Percentiles rank a stretch among this genome's conserved stretches.
Evolutionary conservation across 2,888 invertebrate species (phyloP).

Genomic region (Eueremaeus valkanovi): DNA sequence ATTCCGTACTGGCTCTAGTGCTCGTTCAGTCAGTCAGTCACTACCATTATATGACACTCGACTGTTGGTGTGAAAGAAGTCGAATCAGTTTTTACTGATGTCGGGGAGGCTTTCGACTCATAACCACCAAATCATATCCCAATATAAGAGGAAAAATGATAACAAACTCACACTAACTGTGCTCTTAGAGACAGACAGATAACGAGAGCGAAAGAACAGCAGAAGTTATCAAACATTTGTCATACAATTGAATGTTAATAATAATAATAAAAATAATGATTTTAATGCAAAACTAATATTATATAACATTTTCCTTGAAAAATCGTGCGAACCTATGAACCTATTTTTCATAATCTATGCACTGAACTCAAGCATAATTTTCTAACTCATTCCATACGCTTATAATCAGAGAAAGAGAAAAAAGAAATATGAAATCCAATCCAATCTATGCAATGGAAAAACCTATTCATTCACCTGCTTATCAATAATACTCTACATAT

Average conservation of each 20-base stretch:
- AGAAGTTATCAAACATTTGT: conserved; percentile 24
- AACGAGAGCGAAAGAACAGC: too few relatives aligned
- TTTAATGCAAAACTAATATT: neutral
- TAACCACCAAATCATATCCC: conserved; percentile 29
- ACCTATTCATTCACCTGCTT: conserved; percentile 1
- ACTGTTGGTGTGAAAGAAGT: conserved; percentile 11
- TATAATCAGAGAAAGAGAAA: neutral
- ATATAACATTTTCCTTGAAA: neutral
- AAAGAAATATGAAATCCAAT: neutral
- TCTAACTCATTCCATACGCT: neutral
- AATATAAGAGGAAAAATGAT: conserved; percentile 3
- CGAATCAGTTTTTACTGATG: neutral
- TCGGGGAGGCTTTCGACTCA: conserved; percentile 23
- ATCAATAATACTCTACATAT: neutral
- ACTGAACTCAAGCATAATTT: neutral
- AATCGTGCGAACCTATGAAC: neutral
- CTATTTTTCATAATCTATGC: neutral
- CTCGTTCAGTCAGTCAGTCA: conserved; percentile 14
- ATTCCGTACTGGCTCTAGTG: neutral
- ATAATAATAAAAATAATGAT: conserved; percentile 1
- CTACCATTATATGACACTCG: neutral
- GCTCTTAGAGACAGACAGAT: too few relatives aligned
- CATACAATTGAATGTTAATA: neutral
- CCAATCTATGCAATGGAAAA: neutral
- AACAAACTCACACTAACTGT: neutral